Conservation (phyloP, 2,797 vertebrate genomes). For the Sebastes aleutianus region DNA sequence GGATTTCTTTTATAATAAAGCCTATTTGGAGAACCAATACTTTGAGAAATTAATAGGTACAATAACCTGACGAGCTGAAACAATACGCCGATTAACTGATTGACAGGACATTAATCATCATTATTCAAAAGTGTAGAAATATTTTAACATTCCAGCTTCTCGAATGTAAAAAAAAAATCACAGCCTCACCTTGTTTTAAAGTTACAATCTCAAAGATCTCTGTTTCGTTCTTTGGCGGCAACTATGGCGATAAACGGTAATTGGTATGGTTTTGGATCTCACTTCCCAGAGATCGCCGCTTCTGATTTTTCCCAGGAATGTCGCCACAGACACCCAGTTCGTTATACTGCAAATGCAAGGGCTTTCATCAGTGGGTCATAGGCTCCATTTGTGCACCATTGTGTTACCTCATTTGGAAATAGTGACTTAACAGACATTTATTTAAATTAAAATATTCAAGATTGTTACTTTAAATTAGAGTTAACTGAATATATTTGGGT, state of each 20-base stretch:
- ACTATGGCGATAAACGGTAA: background rate
- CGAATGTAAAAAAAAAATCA: background rate
- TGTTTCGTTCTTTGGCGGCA: background rate
- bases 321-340: background rate
- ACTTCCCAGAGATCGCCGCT: no score
- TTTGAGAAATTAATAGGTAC: background rate
- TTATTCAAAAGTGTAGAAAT: background rate
- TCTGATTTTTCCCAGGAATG: background rate
- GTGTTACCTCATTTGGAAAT: no score
- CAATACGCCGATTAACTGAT: no score
- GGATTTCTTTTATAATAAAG: constrained; percentile 81
- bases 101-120: background rate
- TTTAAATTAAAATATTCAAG: no score
- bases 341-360: background rate
- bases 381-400: no score
- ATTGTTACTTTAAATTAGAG: no score
- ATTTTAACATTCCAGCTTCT: background rate
- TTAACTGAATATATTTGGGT: background rate
- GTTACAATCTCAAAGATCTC: background rate
- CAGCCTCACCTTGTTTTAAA: background rate
- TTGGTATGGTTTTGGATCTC: background rate
- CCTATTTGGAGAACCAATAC: constrained; percentile 50
- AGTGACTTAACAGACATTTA: no score
- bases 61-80: background rate
- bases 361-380: background rate